A percentile compares a stretch with the other conserved stretches of the same genome.
phyloP scores from a whole-genome alignment of 2,113 vertebrate species.

The Todiramphus saurophagus region DNA sequence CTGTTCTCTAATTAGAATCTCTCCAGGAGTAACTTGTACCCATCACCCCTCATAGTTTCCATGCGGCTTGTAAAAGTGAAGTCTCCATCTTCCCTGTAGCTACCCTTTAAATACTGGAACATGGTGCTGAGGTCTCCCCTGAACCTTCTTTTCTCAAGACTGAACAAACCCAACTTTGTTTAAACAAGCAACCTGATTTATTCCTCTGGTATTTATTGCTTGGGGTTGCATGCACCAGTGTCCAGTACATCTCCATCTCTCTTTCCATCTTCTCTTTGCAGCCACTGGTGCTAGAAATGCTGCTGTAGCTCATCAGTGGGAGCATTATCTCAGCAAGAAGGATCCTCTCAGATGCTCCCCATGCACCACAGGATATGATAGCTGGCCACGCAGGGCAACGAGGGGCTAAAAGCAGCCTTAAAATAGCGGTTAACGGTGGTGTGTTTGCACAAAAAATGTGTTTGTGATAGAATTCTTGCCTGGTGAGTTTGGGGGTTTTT shows the following conservation, averaged over 20 bases:
- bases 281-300: neutral
- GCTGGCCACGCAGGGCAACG: rapidly evolving
- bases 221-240: neutral
- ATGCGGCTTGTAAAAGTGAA: neutral
- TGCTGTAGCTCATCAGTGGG: neutral
- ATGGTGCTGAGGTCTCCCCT: neutral
- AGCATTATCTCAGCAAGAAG: rapidly evolving
- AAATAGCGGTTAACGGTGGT: rapidly evolving
- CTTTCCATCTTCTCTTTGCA: neutral
- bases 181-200: neutral
- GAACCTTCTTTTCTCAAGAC: neutral
- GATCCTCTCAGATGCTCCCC: neutral
- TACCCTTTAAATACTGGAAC: neutral
- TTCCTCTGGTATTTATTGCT: neutral
- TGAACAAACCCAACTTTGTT: neutral
- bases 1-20: neutral
- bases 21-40: neutral
- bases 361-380: rapidly evolving
- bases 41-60: neutral
- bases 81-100: neutral
- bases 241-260: neutral
- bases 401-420: neutral
- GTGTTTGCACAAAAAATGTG: neutral
- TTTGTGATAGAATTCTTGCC: neutral
- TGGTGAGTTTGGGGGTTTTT: neutral